Evolutionary conservation across 2,888 invertebrate species (phyloP).

Genomic region (Hypselothyrea guttata): DNA sequence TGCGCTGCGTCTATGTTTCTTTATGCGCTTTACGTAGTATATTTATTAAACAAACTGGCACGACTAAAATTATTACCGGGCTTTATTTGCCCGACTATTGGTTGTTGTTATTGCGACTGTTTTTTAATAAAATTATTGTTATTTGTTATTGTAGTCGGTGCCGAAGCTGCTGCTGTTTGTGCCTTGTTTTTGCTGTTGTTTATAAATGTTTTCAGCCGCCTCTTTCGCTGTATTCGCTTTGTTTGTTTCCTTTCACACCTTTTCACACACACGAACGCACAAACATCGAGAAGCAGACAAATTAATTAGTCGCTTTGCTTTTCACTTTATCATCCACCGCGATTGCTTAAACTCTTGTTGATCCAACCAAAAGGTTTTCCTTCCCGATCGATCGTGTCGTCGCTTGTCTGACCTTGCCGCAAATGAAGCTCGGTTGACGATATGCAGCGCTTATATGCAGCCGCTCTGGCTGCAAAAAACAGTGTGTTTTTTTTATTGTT

Average conservation of each 20-base stretch:
- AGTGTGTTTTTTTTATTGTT: not conserved
- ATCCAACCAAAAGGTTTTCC: slow-evolving; percentile 2
- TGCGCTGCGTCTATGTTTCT: slow-evolving; percentile 13
- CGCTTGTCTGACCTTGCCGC: slow-evolving; percentile 36
- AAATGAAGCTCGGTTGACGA: slow-evolving; percentile 28
- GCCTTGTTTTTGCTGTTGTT: slow-evolving; percentile 34
- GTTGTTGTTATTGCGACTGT: slow-evolving; percentile 26
- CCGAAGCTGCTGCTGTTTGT: slow-evolving; percentile 24
- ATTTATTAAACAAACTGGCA: slow-evolving; percentile 68
- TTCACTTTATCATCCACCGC: slow-evolving; percentile 49
- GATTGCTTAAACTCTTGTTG: not conserved
- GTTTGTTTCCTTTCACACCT: slow-evolving; percentile 58
- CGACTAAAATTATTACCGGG: slow-evolving; percentile 66
- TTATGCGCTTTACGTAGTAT: slow-evolving; percentile 46
- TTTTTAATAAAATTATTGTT: slow-evolving; percentile 18
- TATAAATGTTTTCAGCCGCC: slow-evolving; percentile 49
- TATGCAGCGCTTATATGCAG: slow-evolving; percentile 46
- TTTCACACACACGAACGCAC: slow-evolving; percentile 2
- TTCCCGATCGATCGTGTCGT: slow-evolving; percentile 9
- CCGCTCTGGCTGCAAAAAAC: not conserved
- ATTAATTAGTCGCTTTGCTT: slow-evolving; percentile 58
- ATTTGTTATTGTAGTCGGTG: slow-evolving; percentile 38
- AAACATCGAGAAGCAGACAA: slow-evolving; percentile 24
- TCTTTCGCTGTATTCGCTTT: slow-evolving; percentile 61
- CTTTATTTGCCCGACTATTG: slow-evolving; percentile 42